A percentile compares a stretch with the other conserved stretches of the same genome.
phyloP scores from a whole-genome alignment of 1,140 invertebrate species.

The Drosophila teissieri region DNA sequence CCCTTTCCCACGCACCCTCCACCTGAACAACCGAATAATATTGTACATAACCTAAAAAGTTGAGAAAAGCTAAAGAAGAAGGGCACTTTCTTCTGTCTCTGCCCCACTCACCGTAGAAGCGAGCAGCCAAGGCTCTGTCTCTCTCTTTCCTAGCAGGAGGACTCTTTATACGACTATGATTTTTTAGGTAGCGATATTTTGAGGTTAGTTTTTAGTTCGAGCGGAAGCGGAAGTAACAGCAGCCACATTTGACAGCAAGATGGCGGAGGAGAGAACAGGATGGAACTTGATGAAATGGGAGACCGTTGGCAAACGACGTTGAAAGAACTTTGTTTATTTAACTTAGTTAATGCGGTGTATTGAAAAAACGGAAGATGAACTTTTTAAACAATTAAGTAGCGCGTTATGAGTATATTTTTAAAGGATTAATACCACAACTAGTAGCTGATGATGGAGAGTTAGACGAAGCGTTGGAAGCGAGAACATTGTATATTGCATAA shows the following conservation, averaged over 20 bases:
- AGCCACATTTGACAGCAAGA: slow-evolving; percentile 7
- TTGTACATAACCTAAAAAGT: slow-evolving; percentile 72
- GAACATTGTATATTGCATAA: slow-evolving; percentile 79
- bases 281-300: slow-evolving; percentile 19
- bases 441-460: slow-evolving; percentile 30
- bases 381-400: slow-evolving; percentile 81
- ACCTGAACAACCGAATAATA: slow-evolving; percentile 44
- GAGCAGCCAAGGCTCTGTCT: slow-evolving; percentile 17
- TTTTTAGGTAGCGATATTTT: slow-evolving; percentile 53
- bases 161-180: slow-evolving; percentile 37
- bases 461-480: slow-evolving; percentile 37
- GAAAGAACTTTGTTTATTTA: slow-evolving; percentile 73
- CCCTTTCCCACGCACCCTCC: slow-evolving; percentile 13
- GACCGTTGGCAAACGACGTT: slow-evolving; percentile 50
- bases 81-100: slow-evolving; percentile 39
- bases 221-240: slow-evolving; percentile 13
- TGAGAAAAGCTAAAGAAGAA: slow-evolving; percentile 22
- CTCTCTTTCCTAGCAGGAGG: slow-evolving; percentile 18
- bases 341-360: slow-evolving; percentile 65
- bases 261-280: slow-evolving; percentile 36
- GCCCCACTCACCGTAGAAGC: slow-evolving; percentile 24
- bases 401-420: slow-evolving; percentile 79
- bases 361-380: slow-evolving; percentile 44
- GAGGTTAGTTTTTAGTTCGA: slow-evolving; percentile 44
- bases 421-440: slow-evolving; percentile 50